phyloP scores from a whole-genome alignment of 2,888 invertebrate genomes.

The Mesopsocus fuscifrons region DNA sequence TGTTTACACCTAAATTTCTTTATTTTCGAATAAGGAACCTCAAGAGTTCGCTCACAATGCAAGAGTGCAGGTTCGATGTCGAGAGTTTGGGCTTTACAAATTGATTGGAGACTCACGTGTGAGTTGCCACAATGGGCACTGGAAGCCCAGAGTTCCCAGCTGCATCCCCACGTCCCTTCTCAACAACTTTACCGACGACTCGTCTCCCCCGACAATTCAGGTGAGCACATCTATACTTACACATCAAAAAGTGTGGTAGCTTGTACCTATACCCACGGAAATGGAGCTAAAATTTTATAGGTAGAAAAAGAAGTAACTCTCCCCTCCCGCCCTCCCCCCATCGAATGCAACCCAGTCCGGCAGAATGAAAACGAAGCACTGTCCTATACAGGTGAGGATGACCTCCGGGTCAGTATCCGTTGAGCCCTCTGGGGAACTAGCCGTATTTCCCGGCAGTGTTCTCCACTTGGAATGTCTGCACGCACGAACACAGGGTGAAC shows the following conservation, averaged over 20 bases:
- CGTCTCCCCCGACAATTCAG: conserved; percentile 54
- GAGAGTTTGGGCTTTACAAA: conserved; percentile 67
- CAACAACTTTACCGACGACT: conserved; percentile 76
- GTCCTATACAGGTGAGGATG: conserved; percentile 35
- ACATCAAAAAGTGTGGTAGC: too few relatives aligned
- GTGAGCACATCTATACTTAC: too few relatives aligned
- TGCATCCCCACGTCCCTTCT: conserved; percentile 73
- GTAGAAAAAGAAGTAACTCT: too few relatives aligned
- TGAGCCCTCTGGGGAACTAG: conserved; percentile 57
- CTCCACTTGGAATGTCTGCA: conserved; percentile 68
- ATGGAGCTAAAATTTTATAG: too few relatives aligned
- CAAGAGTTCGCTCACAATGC: conserved; percentile 61
- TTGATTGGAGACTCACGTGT: conserved; percentile 57
- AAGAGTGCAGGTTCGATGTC: conserved; percentile 53
- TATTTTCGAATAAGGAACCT: conserved; percentile 28
- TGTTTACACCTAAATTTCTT: too few relatives aligned
- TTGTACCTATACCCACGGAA: too few relatives aligned
- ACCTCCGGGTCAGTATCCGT: conserved; percentile 63
- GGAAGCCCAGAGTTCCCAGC: conserved; percentile 58
- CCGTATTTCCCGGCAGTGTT: conserved; percentile 61
- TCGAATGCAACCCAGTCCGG: too few relatives aligned
- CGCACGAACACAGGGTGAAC: conserved; percentile 52
- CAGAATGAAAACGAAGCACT: too few relatives aligned
- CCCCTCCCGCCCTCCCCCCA: too few relatives aligned
- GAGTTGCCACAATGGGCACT: conserved; percentile 63